Base-by-base conservation (phyloP, 2,888 invertebrate genomes). In the Tetragonula carbonaria region DNA sequence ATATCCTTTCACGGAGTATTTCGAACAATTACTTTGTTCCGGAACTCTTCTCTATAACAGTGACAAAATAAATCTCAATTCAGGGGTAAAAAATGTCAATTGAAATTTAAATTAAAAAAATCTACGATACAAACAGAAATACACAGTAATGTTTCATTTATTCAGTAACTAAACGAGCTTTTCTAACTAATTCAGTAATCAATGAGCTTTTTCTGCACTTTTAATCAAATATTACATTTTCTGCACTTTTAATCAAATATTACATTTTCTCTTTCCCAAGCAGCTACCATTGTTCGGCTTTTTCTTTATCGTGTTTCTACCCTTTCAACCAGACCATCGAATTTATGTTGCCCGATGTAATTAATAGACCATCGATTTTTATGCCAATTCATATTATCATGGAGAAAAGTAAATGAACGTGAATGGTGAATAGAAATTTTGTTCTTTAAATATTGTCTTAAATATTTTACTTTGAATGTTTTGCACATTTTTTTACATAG, bases 281-380 rank as follows among this genome's bases (percentile, higher is more conserved):
- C 4, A 3, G 6, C 13, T n/a, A n/a, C 18, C 21, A 16, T 16
- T 0, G 33, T 57, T 57, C 38, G 6, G 11, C 16, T 18, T 16
- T n/a, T 38, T 38, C 33, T 0, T 21, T 55, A 11, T 13, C 18
- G 18, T n/a, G 6, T 45, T 50, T 33, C 59, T 14, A 59, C n/a
- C 65, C 45, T 74, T 65, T 45, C 18, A 33, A 33, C 55, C 74
- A 57, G 59, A 59, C n/a, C 23, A 11, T 28, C 59, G 57, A 62
- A 62, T 51, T 51, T 70, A 59, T 5, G 14, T n/a, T 59, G 57
- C 23, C 14, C 57, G 2, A 14, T 14, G 57, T n/a, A 57, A 57
- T 13, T 16, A 23, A 62, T 16, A 23, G 62, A 28, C 16, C 0
- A 16, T 6, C 23, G 23, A 0, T 6, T 16, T 62, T 8, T 3